Percentiles rank a stretch among this genome's conserved stretches.
Evolutionary conservation across 2,888 invertebrate species (phyloP).

Genomic region (Meiosimyza decipiens): DNA sequence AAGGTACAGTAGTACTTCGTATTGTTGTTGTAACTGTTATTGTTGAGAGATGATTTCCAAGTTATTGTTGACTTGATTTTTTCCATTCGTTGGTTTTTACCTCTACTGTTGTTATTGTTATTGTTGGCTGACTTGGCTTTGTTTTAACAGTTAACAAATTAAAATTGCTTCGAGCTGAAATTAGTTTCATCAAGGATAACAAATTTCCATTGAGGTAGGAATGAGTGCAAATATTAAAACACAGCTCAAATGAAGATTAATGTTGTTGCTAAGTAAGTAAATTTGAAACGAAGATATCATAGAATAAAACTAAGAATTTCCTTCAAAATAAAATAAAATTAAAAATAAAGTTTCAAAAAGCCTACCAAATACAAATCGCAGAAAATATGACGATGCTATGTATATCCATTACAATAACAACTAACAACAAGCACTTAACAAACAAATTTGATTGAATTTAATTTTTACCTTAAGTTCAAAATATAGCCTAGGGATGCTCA

Average conservation of each 20-base stretch:
- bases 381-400: not conserved
- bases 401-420: conserved; percentile 1
- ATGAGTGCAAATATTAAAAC: too few species aligned
- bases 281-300: too few species aligned
- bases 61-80: conserved; percentile 37
- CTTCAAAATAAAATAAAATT: too few species aligned
- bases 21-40: not conserved
- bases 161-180: conserved; percentile 39
- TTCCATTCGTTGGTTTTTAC: conserved; percentile 18
- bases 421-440: conserved; percentile 5
- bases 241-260: too few species aligned
- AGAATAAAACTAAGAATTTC: too few species aligned
- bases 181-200: conserved; percentile 23
- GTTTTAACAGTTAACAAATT: conserved; percentile 36
- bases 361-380: conserved; percentile 15
- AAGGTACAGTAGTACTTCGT: not conserved
- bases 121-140: conserved; percentile 15
- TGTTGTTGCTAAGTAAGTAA: too few species aligned
- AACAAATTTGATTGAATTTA: conserved; percentile 2
- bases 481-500: too few species aligned
- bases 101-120: not conserved
- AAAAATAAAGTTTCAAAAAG: not conserved
- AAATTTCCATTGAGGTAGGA: too few species aligned
- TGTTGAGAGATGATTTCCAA: conserved; percentile 34
- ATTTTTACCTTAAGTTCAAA: not conserved